A percentile compares a stretch with the other conserved stretches of the same genome.
phyloP scores from a whole-genome alignment of 1,140 invertebrate genomes.

The Drosophila obscura region DNA sequence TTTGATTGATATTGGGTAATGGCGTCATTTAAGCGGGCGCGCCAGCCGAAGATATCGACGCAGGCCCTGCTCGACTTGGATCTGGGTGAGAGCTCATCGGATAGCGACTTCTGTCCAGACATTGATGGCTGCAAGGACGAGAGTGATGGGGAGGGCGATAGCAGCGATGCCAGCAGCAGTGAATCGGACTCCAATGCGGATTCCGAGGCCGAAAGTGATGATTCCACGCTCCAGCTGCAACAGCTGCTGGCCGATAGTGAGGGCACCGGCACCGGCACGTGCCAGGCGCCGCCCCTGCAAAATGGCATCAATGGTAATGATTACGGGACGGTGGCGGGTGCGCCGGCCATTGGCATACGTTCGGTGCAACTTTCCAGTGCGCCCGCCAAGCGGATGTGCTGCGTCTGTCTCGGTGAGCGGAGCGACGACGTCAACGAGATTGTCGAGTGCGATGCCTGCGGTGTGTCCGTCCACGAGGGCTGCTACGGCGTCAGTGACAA shows the following conservation, averaged over 20 bases:
- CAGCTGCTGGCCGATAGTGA: slow-evolving; percentile 57
- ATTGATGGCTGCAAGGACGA: slow-evolving; percentile 85
- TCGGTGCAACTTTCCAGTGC: slow-evolving; percentile 28
- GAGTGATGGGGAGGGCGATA: slow-evolving; percentile 80
- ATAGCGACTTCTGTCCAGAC: slow-evolving; percentile 97
- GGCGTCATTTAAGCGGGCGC: slow-evolving; percentile 72
- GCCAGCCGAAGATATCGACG: slow-evolving; percentile 78
- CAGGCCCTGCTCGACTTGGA: slow-evolving; percentile 85
- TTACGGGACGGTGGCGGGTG: not conserved
- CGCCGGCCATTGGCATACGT: slow-evolving; percentile 1
- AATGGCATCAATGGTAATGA: slow-evolving; percentile 37
- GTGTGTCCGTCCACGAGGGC: slow-evolving; percentile 97
- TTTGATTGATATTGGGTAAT: slow-evolving; percentile 14
- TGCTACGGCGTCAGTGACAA: slow-evolving; percentile 98
- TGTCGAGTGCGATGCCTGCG: slow-evolving; percentile 98
- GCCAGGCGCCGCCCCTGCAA: not conserved
- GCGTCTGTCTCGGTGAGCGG: slow-evolving; percentile 95
- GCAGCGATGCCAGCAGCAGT: slow-evolving; percentile 74
- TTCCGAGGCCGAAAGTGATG: slow-evolving; percentile 74
- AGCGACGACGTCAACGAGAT: slow-evolving; percentile 98
- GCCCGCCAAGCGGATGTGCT: slow-evolving; percentile 89
- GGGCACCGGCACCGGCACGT: slow-evolving; percentile 2
- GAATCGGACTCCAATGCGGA: slow-evolving; percentile 83
- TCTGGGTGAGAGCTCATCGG: slow-evolving; percentile 95
- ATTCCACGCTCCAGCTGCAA: slow-evolving; percentile 78